These are phyloP conservation scores for Darevskia mixta DNA, from an alignment of 2,797 vertebrate genomes.

Conservation along the genomic window DNA sequence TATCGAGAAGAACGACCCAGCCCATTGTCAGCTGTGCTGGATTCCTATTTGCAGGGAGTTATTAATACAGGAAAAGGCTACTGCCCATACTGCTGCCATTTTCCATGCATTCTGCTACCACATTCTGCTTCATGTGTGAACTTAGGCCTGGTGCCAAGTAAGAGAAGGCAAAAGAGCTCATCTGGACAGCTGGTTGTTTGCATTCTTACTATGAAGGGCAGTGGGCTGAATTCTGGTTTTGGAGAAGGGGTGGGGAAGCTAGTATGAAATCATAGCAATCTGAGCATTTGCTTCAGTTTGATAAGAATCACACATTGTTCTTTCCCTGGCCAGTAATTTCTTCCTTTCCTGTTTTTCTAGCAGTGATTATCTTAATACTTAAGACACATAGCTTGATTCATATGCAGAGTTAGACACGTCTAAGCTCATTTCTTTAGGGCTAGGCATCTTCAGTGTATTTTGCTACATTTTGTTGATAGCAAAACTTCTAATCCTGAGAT, in stretches of 20 bases:
- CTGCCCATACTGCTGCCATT: background rate
- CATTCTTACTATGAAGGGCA: background rate
- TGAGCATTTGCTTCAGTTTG: background rate
- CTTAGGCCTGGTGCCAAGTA: background rate
- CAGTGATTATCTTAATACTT: background rate
- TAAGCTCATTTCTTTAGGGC: background rate
- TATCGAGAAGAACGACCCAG: background rate
- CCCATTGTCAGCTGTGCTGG: background rate
- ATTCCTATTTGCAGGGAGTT: background rate
- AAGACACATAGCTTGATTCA: no score
- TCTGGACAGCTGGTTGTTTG: no score
- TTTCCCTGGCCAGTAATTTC: conserved; percentile 55
- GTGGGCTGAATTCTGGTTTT: conserved; percentile 7
- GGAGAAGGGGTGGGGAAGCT: background rate
- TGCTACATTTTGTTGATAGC: background rate
- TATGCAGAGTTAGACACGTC: background rate
- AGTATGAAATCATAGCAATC: background rate
- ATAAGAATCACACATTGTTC: conserved; percentile 20
- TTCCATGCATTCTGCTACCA: background rate
- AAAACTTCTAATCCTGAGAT: background rate
- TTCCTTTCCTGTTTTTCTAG: background rate
- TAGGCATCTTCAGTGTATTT: background rate
- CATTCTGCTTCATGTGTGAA: background rate
- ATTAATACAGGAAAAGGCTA: background rate
- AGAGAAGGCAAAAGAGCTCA: background rate